Conservation (phyloP, 2,888 invertebrate genomes). For the Serripes groenlandicus region DNA sequence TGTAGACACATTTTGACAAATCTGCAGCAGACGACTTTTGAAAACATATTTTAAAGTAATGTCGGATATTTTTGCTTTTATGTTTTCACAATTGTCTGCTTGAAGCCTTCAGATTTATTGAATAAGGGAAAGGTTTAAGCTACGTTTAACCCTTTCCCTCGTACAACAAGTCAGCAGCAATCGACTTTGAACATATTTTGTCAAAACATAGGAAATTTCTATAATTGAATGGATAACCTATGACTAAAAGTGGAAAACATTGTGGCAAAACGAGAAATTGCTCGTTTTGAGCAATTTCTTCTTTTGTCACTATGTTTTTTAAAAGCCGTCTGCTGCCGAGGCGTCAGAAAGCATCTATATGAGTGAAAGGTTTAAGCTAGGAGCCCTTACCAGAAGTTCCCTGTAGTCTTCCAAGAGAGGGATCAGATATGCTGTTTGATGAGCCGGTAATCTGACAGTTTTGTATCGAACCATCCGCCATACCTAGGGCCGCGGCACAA, state of each 20-base stretch:
- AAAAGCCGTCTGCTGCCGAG: background rate
- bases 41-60: no score
- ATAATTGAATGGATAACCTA: background rate
- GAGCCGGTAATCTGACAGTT: conserved; percentile 79
- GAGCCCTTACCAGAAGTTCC: conserved; percentile 67
- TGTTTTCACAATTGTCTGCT: no score
- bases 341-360: background rate
- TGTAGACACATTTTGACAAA: no score
- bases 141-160: background rate
- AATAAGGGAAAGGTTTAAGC: no score
- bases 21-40: no score
- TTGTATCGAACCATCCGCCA: conserved; percentile 65
- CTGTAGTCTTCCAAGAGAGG: conserved; percentile 60
- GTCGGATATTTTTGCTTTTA: no score
- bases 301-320: conserved; percentile 4
- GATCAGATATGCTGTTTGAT: conserved; percentile 48
- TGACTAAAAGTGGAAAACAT: background rate
- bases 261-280: conserved; percentile 3
- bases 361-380: background rate
- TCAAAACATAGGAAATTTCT: background rate
- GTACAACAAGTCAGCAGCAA: background rate
- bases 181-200: background rate
- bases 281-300: background rate
- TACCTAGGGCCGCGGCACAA: conserved; percentile 63
- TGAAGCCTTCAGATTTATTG: no score